Evolutionary conservation across 2,797 vertebrate species (phyloP).

Genomic region (Spinibarbus caldwelli): DNA sequence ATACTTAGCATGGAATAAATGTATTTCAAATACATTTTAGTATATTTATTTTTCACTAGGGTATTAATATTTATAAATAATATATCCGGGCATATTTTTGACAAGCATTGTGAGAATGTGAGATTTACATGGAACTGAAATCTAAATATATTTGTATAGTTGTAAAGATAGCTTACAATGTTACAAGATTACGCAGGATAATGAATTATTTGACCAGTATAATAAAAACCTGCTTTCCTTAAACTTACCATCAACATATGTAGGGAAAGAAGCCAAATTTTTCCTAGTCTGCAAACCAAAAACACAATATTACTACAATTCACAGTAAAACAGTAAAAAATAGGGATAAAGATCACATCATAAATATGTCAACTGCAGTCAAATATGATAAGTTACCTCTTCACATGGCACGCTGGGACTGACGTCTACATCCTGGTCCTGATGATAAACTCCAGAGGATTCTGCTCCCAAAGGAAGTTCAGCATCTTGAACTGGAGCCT

Average conservation of each 20-base stretch:
- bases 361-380: not conserved
- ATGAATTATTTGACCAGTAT: not conserved
- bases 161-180: not conserved
- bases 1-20: too few species aligned
- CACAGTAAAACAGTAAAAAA: not conserved
- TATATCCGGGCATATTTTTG: not conserved
- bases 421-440: conserved; percentile 77
- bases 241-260: conserved; percentile 94
- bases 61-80: not conserved
- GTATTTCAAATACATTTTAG: too few species aligned
- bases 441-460: conserved; percentile 77
- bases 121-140: not conserved
- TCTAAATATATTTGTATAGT: not conserved
- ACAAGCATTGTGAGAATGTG: not conserved
- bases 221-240: not conserved
- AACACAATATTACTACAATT: conserved; percentile 45
- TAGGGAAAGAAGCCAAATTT: conserved; percentile 92
- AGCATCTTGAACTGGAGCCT: conserved; percentile 57
- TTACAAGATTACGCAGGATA: not conserved
- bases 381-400: conserved; percentile 79
- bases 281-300: conserved; percentile 87
- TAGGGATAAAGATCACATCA: not conserved
- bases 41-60: too few species aligned
- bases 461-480: conserved; percentile 84
- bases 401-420: conserved; percentile 79